Conservation (phyloP, 2,113 vertebrate species). For the Laterallus jamaicensis region DNA sequence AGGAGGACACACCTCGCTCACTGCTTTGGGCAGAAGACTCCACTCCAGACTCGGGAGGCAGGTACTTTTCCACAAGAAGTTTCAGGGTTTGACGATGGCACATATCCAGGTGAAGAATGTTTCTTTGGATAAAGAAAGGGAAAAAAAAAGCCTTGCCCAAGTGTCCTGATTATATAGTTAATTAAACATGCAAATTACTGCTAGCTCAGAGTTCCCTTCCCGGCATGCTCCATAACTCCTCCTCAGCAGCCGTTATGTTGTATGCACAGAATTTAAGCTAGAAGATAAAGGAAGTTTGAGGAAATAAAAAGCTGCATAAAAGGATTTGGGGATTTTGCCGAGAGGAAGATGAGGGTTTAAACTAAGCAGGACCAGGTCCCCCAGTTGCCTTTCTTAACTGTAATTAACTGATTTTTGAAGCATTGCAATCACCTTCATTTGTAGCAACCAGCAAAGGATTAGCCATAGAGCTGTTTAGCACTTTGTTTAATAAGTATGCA, state of each 20-base stretch:
- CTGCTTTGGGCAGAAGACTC: not conserved
- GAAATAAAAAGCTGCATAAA: constrained; percentile 14
- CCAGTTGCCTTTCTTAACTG: not conserved
- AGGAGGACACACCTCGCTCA: fast-evolving
- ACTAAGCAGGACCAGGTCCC: not conserved
- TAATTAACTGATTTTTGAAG: not conserved
- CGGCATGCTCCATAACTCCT: not conserved
- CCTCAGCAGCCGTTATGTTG: constrained; percentile 1
- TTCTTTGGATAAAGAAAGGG: not conserved
- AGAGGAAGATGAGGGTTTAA: constrained; percentile 9
- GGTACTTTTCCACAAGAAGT: not conserved
- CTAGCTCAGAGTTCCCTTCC: constrained; percentile 42
- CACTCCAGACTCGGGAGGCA: not conserved
- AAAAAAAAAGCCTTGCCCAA: constrained; percentile 6
- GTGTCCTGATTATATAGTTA: constrained; percentile 49
- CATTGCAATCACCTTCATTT: not conserved
- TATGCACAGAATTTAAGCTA: not conserved
- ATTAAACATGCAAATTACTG: constrained; percentile 56
- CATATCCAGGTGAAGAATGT: constrained; percentile 6
- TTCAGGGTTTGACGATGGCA: not conserved
- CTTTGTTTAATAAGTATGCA: not conserved
- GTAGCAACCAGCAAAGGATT: not conserved
- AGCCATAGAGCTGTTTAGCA: not conserved
- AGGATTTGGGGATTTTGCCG: not conserved
- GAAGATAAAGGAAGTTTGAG: constrained; percentile 20